Base-by-base conservation (phyloP, 2,113 vertebrate species). In the Puma concolor region DNA sequence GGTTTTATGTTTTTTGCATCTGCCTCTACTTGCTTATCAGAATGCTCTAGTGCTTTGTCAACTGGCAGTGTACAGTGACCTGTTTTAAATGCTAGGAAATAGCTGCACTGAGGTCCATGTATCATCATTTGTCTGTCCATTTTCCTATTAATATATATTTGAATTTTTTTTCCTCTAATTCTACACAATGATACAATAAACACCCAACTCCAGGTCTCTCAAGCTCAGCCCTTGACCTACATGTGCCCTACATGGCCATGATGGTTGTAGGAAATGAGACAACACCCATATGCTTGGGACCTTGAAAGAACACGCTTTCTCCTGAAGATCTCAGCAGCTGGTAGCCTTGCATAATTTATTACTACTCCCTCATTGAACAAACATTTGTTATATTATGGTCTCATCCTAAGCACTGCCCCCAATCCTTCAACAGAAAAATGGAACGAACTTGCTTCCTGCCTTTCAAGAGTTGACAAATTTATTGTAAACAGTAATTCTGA, bases 401-500 rank as follows among this genome's bases (percentile, higher is more conserved):
- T 95, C 94, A 76, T 63, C 54, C 15, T 67, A 83, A 72, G 29
- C 27, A 76, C 8, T 90, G 14, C 29, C 14, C 25, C 27, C 84
- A 90, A 90, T 71, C 4, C 7, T 80, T 29, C 67, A 33, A 41
- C 4, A 79, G 74, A 89, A 94, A 97, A 86, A 97, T 2, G n/a
- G 11, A 95, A 81, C 5, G 23, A 81, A 84, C 13, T 80, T 50
- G 4, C 38, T 83, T 85, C 36, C 29, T 94, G 63, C 33, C 67
- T 87, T 97, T 83, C 88, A 96, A n/a, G 33, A 92, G 19, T 31
- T 97, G 19, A 52, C 4, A 77, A 77, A 41, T 69, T 89, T 41
- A 96, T 54, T 93, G 38, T 44, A 94, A 85, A 64, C 29, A 89
- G 23, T 88, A 81, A 94, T 67, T 83, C 33, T 82, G 25, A 82